Base-by-base conservation (phyloP, 1,140 invertebrate species). In the Cataglyphis hispanica region DNA sequence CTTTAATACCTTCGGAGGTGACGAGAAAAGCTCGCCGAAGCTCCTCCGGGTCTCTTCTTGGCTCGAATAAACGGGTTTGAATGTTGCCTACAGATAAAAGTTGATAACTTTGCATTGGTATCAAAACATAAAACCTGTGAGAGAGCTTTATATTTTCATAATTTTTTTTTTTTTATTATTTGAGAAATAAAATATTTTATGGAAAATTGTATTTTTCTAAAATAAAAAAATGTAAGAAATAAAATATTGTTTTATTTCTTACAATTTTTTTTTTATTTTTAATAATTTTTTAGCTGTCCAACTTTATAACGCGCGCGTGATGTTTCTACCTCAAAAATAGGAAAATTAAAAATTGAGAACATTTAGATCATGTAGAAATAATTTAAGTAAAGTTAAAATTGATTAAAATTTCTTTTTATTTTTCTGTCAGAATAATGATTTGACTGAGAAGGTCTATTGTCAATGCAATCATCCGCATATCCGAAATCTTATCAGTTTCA, bases 1-100 rank as follows among this genome's bases (percentile, higher is more conserved):
- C 7, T 81, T 81, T 81, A 81, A 81, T 72, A 81, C 78, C 78
- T 70, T 81, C 19, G 64, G 22, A 81, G 77, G 34, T 81, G 64
- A 81, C 22, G 77, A 69, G 77, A 70, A 78, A 67, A 81, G 25
- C 78, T 72, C 34, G 63, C 61, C 75, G 43, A 78, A 78, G 40
- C 61, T 78, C 43, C 76, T 78, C 43, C 61, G 43, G 61, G 31
- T 37, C 56, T 70, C 66, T 66, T 53, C 43, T 27, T 34, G 22
- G 25, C 50, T 19, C 43, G n/a, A 25, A 40, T 43, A 70, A 72
- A 46, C 37, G 50, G 27, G 13, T 72, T 58, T 19, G n/a, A 58
- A 70, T 81, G 37, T 58, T 67, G 34, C 13, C 19, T n/a, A 60
- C 7, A 19, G 19, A 72, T 70, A 4, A 58, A 69, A 70, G 37